phyloP scores from a whole-genome alignment of 2,888 invertebrate species.

The Mystacides longicornis region DNA sequence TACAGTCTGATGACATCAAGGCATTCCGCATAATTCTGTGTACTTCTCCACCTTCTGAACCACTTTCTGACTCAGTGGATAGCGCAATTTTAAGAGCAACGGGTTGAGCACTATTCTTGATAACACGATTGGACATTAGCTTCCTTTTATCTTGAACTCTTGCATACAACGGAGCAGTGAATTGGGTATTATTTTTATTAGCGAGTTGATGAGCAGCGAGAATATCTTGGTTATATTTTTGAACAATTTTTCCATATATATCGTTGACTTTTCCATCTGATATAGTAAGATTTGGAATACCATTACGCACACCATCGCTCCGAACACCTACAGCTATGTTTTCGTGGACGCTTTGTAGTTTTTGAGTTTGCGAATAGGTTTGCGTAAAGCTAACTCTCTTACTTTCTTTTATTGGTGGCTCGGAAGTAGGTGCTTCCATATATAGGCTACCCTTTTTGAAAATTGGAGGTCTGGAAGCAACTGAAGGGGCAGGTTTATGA shows the following conservation, averaged over 20 bases:
- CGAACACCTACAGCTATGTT: slow-evolving; percentile 8
- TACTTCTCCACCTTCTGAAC: slow-evolving; percentile 65
- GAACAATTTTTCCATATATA: slow-evolving; percentile 16
- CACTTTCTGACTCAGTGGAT: slow-evolving; percentile 55
- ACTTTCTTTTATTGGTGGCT: slow-evolving; percentile 36
- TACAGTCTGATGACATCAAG: background rate
- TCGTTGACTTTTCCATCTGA: background rate
- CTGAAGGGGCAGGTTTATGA: slow-evolving; percentile 4
- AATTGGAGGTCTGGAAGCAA: slow-evolving; percentile 34
- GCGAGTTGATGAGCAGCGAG: slow-evolving; percentile 13
- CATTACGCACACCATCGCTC: background rate
- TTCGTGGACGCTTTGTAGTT: slow-evolving; percentile 14
- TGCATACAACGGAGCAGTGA: slow-evolving; percentile 32
- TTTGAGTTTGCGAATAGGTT: slow-evolving; percentile 29
- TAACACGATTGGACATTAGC: too few relatives aligned
- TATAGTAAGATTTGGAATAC: background rate
- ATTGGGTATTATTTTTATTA: slow-evolving; percentile 28
- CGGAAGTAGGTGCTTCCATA: slow-evolving; percentile 32
- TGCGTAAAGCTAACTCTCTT: slow-evolving; percentile 48
- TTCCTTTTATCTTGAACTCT: too few relatives aligned
- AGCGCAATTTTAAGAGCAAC: background rate
- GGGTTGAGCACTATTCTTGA: too few relatives aligned
- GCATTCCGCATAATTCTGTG: slow-evolving; percentile 51
- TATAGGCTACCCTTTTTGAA: slow-evolving; percentile 47
- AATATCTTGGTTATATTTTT: background rate